Base-by-base conservation (phyloP, 2,888 invertebrate species). In the Disparrhopalites patrizii region DNA sequence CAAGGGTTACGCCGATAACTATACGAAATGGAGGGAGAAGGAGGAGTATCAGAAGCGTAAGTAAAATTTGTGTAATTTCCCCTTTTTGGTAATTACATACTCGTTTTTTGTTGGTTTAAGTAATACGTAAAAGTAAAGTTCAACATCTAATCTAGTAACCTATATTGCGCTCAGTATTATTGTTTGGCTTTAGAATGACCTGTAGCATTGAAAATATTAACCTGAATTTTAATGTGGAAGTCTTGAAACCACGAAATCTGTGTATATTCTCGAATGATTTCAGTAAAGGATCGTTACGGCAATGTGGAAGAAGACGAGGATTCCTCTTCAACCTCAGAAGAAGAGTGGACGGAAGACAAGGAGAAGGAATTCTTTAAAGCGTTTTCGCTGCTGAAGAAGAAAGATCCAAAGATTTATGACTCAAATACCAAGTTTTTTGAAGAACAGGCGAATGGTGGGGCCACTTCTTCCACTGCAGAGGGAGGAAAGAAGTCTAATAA, bases 361-460 rank as follows among this genome's bases (percentile, higher is more conserved):
- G 95, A 97, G 77, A 87, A 89, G 73, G 88, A 90, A 71, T 98
- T 98, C 79, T 86, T 92, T 50, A 90, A 89, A 80, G 90, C 95
- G 0, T 81, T 96, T 1, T 84, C 93, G 0, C 86, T 87, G 58
- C 79, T 98, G 52, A 96, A 95, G 78, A 89, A 86, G 52, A 91
- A 90, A 77, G 91, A 96, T 81, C 92, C 95, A 0, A 83, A 85
- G 73, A 94, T 96, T 70, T 97, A 97, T 79, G 87, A 95, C 77
- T 84, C 87, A 43, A 82, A 84, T 62, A 83, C 84, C 31, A 83
- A 82, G 61, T 92, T 91, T 77, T 94, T 92, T 1, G 77, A 81
- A 8, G 54, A 58, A 15, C 68, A 70, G 8, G 47, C n/a, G 28
- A 18, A 8, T 40, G 40, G 28, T 28, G 28, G 28, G 3, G 4